Conservation (phyloP, 1,140 invertebrate genomes). For the Ooceraea biroi region DNA sequence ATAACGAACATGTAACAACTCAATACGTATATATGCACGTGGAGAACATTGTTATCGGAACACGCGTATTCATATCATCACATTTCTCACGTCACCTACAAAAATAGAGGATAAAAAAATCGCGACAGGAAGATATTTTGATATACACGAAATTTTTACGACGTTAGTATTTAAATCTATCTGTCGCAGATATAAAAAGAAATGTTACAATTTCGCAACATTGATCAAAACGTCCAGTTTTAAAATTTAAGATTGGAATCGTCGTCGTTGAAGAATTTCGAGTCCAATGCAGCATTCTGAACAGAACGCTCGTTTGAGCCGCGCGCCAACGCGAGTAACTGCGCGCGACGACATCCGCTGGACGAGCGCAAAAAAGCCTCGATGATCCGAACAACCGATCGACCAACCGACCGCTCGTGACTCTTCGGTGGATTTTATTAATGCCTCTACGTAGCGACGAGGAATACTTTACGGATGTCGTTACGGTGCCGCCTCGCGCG, state of each 20-base stretch:
- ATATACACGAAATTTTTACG: too few relatives aligned
- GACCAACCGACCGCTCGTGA: too few relatives aligned
- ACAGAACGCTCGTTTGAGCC: not conserved
- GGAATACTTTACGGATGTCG: slow-evolving; percentile 56
- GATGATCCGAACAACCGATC: too few relatives aligned
- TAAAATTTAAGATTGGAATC: not conserved
- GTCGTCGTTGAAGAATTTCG: not conserved
- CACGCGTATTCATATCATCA: not conserved
- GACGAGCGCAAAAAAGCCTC: not conserved
- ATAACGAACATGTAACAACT: too few relatives aligned
- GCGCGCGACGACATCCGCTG: not conserved
- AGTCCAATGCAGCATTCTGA: not conserved
- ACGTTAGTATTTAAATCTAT: too few relatives aligned
- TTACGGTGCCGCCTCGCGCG: not conserved
- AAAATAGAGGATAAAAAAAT: too few relatives aligned
- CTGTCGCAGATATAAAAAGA: too few relatives aligned
- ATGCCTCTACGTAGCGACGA: not conserved
- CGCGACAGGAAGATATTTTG: too few relatives aligned
- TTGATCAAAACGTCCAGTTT: not conserved
- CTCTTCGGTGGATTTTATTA: slow-evolving; percentile 46
- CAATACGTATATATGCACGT: not conserved
- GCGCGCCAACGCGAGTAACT: slow-evolving; percentile 1
- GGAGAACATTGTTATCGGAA: slow-evolving; percentile 24
- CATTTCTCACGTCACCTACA: not conserved
- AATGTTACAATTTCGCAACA: not conserved